These are phyloP conservation scores for Campaea margaritaria DNA, from an alignment of 2,888 invertebrate species.

Conservation along the genomic window DNA sequence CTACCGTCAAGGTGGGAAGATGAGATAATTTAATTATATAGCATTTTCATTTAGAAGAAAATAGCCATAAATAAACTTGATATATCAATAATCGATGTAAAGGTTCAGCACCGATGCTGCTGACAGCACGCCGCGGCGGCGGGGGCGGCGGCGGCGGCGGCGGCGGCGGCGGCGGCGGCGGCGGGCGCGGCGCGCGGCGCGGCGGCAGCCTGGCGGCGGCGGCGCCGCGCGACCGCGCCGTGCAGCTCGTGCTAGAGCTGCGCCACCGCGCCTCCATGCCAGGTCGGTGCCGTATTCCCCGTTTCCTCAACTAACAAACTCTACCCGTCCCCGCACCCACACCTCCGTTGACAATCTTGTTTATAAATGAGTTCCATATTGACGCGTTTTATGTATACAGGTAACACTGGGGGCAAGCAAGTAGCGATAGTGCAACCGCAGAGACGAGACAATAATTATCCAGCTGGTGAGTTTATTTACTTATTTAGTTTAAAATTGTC, in stretches of 20 bases:
- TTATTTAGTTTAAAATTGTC: too few relatives aligned
- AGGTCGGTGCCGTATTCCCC: not conserved
- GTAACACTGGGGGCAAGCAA: slow-evolving; percentile 66
- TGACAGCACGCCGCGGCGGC: too few relatives aligned
- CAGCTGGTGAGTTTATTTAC: slow-evolving; percentile 63
- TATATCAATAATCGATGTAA: too few relatives aligned
- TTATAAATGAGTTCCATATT: too few relatives aligned
- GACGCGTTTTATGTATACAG: slow-evolving; percentile 31
- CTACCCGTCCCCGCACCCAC: too few relatives aligned
- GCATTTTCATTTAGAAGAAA: too few relatives aligned
- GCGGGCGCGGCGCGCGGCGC: slow-evolving; percentile 22
- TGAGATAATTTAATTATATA: too few relatives aligned
- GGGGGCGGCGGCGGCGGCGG: not conserved
- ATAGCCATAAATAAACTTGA: too few relatives aligned
- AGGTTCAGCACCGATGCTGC: too few relatives aligned
- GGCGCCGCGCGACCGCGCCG: slow-evolving; percentile 37
- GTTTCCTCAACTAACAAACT: too few relatives aligned
- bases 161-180: slow-evolving; percentile 25
- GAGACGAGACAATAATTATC: slow-evolving; percentile 60
- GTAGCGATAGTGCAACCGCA: slow-evolving; percentile 81
- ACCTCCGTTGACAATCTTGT: too few relatives aligned
- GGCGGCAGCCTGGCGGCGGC: slow-evolving; percentile 25
- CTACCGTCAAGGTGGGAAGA: too few relatives aligned
- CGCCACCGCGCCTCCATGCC: slow-evolving; percentile 57
- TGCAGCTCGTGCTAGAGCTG: slow-evolving; percentile 55